phyloP scores from a whole-genome alignment of 2,113 vertebrate species.

The Pogona vitticeps region DNA sequence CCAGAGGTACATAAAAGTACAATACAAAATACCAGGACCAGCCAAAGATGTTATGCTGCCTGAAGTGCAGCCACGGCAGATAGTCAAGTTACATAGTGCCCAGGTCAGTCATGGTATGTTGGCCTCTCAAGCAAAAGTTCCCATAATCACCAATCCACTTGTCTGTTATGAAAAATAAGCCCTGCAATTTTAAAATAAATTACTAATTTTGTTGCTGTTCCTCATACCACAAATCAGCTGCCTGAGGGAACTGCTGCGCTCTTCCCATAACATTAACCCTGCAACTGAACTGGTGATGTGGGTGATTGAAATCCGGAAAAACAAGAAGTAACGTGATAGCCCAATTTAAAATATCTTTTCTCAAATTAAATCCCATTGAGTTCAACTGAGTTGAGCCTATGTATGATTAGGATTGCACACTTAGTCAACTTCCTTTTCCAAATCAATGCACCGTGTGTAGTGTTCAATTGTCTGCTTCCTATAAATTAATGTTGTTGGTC shows the following conservation, averaged over 20 bases:
- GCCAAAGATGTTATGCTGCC: background rate
- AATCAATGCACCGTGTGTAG: background rate
- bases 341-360: background rate
- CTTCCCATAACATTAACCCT: background rate
- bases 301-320: background rate
- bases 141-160: no score
- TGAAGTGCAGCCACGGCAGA: background rate
- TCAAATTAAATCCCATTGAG: background rate
- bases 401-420: background rate
- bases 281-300: background rate
- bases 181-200: background rate
- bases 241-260: background rate
- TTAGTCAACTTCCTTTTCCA: constrained; percentile 13
- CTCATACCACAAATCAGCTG: background rate
- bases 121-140: background rate
- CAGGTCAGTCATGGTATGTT: background rate
- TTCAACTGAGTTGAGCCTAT: background rate
- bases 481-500: background rate
- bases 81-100: background rate
- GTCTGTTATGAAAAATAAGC: background rate
- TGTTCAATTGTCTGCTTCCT: background rate
- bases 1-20: background rate
- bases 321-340: background rate
- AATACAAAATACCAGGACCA: background rate
- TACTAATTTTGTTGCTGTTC: background rate